Conservation (phyloP, 2,797 vertebrate genomes). For the Petrocephalus schoutedeni region DNA sequence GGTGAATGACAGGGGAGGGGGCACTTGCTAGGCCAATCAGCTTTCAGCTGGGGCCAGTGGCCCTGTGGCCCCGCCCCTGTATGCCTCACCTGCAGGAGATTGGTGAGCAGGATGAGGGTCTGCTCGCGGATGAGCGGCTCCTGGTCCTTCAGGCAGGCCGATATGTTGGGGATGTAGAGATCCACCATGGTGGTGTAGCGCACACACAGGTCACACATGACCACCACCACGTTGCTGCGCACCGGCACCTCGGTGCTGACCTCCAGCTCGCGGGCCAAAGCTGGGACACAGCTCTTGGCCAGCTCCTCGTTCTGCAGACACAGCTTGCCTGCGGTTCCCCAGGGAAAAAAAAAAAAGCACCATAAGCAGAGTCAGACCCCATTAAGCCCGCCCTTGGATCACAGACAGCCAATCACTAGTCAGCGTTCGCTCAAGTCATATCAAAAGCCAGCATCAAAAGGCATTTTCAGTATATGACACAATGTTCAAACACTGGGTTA, state of each 20-base stretch:
- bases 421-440: no score
- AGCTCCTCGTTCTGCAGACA: constrained; percentile 86
- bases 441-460: no score
- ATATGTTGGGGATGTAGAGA: constrained; percentile 79
- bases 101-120: constrained; percentile 85
- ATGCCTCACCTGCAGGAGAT: constrained; percentile 78
- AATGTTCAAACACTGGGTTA: no score
- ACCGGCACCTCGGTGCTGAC: constrained; percentile 68
- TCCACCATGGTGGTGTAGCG: constrained; percentile 84
- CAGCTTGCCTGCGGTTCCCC: constrained; percentile 70
- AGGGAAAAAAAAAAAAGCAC: not conserved
- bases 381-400: not conserved
- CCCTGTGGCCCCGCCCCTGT: not conserved
- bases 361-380: not conserved
- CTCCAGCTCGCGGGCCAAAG: constrained; percentile 83
- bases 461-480: no score
- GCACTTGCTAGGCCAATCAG: not conserved
- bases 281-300: constrained; percentile 75
- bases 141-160: constrained; percentile 73
- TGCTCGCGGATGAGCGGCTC: constrained; percentile 79
- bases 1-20: not conserved
- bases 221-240: constrained; percentile 79
- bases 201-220: constrained; percentile 86
- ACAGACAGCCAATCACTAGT: not conserved
- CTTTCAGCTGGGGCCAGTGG: not conserved